Percentiles rank a stretch among this genome's conserved stretches.
phyloP scores from a whole-genome alignment of 2,888 invertebrate species.

The Deilephila elpenor region DNA sequence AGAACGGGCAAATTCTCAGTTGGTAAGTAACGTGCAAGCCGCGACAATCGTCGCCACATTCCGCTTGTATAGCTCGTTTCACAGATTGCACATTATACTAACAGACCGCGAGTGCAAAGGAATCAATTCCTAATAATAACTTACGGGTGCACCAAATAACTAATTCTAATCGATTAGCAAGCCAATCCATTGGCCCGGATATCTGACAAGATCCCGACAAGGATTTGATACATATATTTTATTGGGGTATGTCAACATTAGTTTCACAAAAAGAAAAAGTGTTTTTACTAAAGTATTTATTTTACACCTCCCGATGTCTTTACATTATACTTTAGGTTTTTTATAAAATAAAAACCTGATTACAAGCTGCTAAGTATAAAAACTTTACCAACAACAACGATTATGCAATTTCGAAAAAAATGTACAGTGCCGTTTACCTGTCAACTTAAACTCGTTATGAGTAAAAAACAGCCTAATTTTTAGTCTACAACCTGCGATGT shows the following conservation, averaged over 20 bases:
- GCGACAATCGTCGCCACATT: slow-evolving; percentile 32
- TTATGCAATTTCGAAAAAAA: slow-evolving; percentile 76
- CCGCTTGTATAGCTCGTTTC: slow-evolving; percentile 47
- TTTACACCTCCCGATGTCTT: slow-evolving; percentile 76
- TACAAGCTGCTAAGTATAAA: slow-evolving; percentile 81
- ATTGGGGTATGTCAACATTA: slow-evolving; percentile 54
- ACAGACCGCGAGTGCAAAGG: slow-evolving; percentile 61
- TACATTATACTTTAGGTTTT: slow-evolving; percentile 71
- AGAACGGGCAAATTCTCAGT: slow-evolving; percentile 28
- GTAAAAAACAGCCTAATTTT: slow-evolving; percentile 60
- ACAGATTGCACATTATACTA: slow-evolving; percentile 42
- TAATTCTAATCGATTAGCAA: slow-evolving; percentile 49
- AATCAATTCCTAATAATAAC: slow-evolving; percentile 68
- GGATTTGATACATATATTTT: slow-evolving; percentile 47
- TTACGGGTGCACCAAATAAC: slow-evolving; percentile 65
- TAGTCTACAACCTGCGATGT: slow-evolving; percentile 67
- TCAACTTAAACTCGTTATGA: slow-evolving; percentile 36
- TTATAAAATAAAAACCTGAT: slow-evolving; percentile 74
- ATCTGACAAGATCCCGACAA: slow-evolving; percentile 37
- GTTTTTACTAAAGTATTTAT: slow-evolving; percentile 77
- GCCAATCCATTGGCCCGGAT: slow-evolving; percentile 7
- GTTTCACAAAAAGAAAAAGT: slow-evolving; percentile 66
- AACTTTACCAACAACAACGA: slow-evolving; percentile 79
- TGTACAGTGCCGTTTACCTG: slow-evolving; percentile 55
- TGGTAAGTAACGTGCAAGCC: background rate